Base-by-base conservation (phyloP, 2,113 vertebrate species). In the Peucedramus taeniatus region DNA sequence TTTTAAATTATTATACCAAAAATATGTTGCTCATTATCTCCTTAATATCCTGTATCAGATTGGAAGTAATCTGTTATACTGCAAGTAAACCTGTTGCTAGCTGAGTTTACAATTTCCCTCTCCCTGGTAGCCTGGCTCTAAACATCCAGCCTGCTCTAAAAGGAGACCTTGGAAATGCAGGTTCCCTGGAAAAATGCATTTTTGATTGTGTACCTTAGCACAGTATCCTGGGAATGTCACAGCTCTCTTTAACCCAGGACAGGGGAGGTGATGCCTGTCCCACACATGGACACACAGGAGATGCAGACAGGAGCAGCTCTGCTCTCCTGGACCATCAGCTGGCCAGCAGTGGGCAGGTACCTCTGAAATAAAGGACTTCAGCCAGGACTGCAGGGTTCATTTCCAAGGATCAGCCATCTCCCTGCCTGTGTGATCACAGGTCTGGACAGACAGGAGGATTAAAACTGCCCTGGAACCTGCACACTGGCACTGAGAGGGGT, bases 201-300 rank as follows among this genome's bases (percentile, higher is more conserved):
- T 11, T 70, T 13, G 14, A 8, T 7, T 23, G 9, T 30, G 11
- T 7, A 28, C 23, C 22, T n/a, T 9, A 33, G 31, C 24, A 28
- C 28, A 39, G 7, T 4, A 3, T 8, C 28, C 40, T 39, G 54
- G 45, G 26, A 59, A 39, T 26, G 28, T 0, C 10, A 22, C 12
- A 9, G 19, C 8, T 27, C 5, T 24, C 7, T n/a, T 8, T 26
- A 33, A 9, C 5, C 10, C 37, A 21, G 50, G 40, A 2, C 27
- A 37, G 70, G n/a, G 1, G 1, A 39, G 18, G 37, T 4, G 23
- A 5, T 23, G 13, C 65, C 74, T 57, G 24, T 9, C 21, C 40
- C 71, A 33, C 40, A 8, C 26, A 2, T 0, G 9, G 4, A n/a
- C 16, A n/a, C 69, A n/a, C 10, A 45, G 49, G 7, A 56, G 33